Base-by-base conservation (phyloP, 2,113 vertebrate species). In the Petrocephalus microphthalmus region DNA sequence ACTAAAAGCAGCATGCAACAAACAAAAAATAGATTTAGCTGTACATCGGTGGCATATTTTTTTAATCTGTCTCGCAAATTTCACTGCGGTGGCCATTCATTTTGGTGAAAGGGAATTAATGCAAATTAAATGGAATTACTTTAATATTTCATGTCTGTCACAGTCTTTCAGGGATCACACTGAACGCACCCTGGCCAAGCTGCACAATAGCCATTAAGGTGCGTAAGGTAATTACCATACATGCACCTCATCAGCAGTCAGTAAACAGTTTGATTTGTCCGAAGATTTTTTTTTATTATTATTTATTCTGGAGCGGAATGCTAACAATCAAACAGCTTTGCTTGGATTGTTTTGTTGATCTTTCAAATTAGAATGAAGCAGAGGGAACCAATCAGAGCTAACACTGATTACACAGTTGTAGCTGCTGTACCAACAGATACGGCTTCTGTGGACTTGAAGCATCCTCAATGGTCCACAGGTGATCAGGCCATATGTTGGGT, bases 261-360 rank as follows among this genome's bases (percentile, higher is more conserved):
- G 71, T 78, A 78, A 78, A 78, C 71, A 42, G 71, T 78, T 78
- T 78, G 33, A 78, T 78, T 78, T 78, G 71, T 78, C 71, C 33
- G 13, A 78, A 78, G 33, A 78, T 71, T 25, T 71, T 22, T 82
- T 47, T 84, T 47, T 45, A 3, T n/a, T 42, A 42, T 82, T 45
- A 83, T 22, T 84, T 51, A 84, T 84, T 49, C n/a, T 10, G 22
- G 17, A 84, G 49, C 20, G 47, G 20, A 49, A 51, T 51, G 5
- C 82, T 29, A 51, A 84, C 82, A 25, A 83, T 29, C 60, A 67
- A 78, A 78, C 71, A 78, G 71, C 71, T 78, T 78, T 78, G 71
- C 33, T 78, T 19, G 71, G 71, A 78, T 42, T 78, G 71, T 78
- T 78, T 33, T 33, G 71, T 42, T 78, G 71, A 78, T 78, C 71